Evolutionary conservation across 2,113 vertebrate species (phyloP).

Genomic region (Eudyptes chrysolophus): DNA sequence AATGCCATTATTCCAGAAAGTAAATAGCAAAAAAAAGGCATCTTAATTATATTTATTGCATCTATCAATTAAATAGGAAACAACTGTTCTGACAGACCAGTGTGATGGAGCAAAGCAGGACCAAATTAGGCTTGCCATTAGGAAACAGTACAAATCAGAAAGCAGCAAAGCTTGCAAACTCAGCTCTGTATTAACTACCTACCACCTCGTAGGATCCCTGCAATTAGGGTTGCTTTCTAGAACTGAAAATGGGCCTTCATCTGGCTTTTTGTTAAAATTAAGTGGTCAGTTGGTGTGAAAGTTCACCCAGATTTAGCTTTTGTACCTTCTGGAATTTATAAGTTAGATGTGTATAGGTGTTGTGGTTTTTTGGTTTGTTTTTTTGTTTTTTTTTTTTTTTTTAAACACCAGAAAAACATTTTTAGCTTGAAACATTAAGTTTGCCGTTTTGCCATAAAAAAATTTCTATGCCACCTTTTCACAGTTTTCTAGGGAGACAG

Average conservation of each 20-base stretch:
- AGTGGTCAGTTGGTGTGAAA: background rate
- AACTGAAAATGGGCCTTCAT: background rate
- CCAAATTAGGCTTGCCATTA: background rate
- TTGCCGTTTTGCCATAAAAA: background rate
- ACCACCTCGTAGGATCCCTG: background rate
- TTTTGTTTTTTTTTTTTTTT: background rate
- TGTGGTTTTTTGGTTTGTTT: accelerated
- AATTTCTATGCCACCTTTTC: background rate
- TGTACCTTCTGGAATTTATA: background rate
- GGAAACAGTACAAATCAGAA: background rate
- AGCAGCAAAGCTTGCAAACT: background rate
- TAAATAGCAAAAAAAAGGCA: background rate
- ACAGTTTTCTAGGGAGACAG: background rate
- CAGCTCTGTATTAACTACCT: background rate
- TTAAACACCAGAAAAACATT: background rate
- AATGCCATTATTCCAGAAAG: background rate
- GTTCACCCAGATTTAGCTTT: background rate
- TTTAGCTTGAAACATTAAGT: background rate
- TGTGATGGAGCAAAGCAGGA: background rate
- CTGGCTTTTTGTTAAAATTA: background rate
- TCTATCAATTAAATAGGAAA: background rate
- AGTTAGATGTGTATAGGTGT: background rate
- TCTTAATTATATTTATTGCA: background rate
- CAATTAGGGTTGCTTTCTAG: background rate
- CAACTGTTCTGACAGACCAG: background rate